Percentiles rank a stretch among this genome's conserved stretches.
Evolutionary conservation across 2,797 vertebrate genomes (phyloP).

Genomic region (Trichosurus vulpecula): DNA sequence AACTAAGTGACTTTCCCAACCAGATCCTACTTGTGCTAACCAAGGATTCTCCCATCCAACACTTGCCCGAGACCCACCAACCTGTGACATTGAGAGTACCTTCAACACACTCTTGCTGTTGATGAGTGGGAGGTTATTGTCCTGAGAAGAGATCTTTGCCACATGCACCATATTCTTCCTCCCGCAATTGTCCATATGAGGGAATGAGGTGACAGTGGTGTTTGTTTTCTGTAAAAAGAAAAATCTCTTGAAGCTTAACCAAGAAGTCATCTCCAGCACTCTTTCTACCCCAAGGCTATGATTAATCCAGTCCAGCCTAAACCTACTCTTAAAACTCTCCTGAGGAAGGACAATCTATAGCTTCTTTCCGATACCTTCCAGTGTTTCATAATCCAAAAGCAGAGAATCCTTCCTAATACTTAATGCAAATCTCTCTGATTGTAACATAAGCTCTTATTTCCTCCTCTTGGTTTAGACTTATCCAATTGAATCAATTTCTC

Average conservation of each 20-base stretch:
- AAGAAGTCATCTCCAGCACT: background rate
- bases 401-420: background rate
- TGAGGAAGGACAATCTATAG: background rate
- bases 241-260: background rate
- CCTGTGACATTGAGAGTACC: slow-evolving; percentile 67
- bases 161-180: slow-evolving; percentile 69
- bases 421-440: background rate
- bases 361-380: slow-evolving; percentile 8
- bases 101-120: slow-evolving; percentile 72
- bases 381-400: background rate
- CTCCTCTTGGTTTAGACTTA: slow-evolving; percentile 5
- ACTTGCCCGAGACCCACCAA: slow-evolving; percentile 53
- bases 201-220: slow-evolving; percentile 67
- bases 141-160: slow-evolving; percentile 48
- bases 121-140: slow-evolving; percentile 76
- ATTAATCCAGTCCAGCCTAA: background rate
- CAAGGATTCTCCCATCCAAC: background rate
- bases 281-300: background rate
- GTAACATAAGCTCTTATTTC: background rate
- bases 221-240: slow-evolving; percentile 73
- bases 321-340: background rate
- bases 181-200: slow-evolving; percentile 77
- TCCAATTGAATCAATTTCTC: background rate
- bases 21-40: background rate
- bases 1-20: background rate